phyloP scores from a whole-genome alignment of 2,797 vertebrate genomes.

The Aeoliscus strigatus region DNA sequence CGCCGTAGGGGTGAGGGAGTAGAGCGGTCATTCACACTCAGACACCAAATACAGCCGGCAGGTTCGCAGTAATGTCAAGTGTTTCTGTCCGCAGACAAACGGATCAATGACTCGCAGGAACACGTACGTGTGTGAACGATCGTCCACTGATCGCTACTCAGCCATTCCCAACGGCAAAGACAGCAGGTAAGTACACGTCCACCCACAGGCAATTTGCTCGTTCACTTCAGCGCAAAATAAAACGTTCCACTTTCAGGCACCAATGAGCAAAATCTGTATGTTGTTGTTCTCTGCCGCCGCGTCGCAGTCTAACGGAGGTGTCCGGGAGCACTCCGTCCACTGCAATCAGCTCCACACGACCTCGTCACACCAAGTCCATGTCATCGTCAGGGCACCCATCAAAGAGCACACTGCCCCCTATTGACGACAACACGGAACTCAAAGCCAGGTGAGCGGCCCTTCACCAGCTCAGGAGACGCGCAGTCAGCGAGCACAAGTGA shows the following conservation, averaged over 20 bases:
- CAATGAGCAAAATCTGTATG: neutral
- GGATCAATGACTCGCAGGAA: constrained; percentile 89
- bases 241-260: neutral
- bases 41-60: neutral
- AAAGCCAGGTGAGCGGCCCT: constrained; percentile 82
- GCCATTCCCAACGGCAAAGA: constrained; percentile 95
- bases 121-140: constrained; percentile 92
- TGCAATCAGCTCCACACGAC: constrained; percentile 79
- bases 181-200: constrained; percentile 81
- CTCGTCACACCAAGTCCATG: constrained; percentile 98
- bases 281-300: neutral
- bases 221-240: neutral
- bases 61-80: neutral
- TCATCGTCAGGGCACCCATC: constrained; percentile 94
- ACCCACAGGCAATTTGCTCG: neutral
- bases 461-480: no score
- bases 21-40: neutral
- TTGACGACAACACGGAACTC: constrained; percentile 92
- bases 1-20: constrained; percentile 81
- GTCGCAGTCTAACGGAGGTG: constrained; percentile 88
- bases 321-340: constrained; percentile 77
- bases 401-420: constrained; percentile 93
- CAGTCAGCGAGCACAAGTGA: no score
- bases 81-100: constrained; percentile 60
- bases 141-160: constrained; percentile 84